Conservation (phyloP, 2,797 vertebrate species). For the Phrynocephalus vlangalii region DNA sequence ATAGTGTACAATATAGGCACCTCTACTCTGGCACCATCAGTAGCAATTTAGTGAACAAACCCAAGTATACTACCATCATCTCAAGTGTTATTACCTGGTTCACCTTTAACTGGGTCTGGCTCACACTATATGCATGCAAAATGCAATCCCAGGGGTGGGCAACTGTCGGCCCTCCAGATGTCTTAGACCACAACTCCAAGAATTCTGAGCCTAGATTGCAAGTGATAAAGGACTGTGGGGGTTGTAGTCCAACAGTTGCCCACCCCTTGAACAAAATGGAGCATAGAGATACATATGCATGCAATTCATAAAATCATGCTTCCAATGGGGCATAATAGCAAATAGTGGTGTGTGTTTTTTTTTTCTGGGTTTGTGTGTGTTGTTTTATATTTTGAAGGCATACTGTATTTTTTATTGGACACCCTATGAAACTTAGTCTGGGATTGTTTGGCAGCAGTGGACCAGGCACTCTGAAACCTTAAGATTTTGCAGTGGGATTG, state of each 20-base stretch:
- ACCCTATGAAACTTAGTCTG: neutral
- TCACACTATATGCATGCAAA: neutral
- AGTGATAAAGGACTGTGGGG: too few relatives aligned
- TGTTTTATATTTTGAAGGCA: neutral
- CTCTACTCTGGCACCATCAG: neutral
- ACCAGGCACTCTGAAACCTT: neutral
- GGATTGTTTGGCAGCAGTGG: neutral
- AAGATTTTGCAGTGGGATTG: neutral
- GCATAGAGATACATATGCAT: too few relatives aligned
- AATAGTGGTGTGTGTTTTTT: too few relatives aligned
- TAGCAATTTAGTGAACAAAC: neutral
- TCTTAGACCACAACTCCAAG: too few relatives aligned
- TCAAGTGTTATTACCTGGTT: neutral
- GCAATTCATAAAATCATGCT: neutral
- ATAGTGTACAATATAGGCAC: too few relatives aligned
- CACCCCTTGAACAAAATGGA: neutral
- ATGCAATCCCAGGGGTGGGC: too few relatives aligned
- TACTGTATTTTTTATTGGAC: neutral
- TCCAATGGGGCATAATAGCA: neutral
- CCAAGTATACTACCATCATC: neutral
- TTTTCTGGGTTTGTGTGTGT: neutral
- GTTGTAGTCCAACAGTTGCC: too few relatives aligned
- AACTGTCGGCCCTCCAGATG: too few relatives aligned
- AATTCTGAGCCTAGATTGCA: too few relatives aligned
- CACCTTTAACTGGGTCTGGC: neutral